phyloP scores from a whole-genome alignment of 2,888 invertebrate genomes.

The Drosophila percnosoma region DNA sequence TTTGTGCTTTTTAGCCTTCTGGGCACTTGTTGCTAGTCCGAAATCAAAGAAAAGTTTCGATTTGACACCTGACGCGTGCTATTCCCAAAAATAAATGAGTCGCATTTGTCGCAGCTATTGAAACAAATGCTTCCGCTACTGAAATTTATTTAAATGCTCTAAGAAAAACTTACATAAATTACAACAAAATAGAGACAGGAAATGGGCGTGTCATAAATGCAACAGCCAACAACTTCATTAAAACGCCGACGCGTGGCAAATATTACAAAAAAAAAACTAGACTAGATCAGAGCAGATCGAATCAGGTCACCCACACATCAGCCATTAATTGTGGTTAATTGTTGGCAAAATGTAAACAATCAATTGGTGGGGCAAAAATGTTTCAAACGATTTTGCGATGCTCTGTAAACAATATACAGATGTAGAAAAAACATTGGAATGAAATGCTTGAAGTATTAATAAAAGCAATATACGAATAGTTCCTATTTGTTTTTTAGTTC shows the following conservation, averaged over 20 bases:
- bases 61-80: conserved; percentile 64
- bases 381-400: background rate
- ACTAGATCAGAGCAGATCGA: conserved; percentile 48
- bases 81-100: conserved; percentile 13
- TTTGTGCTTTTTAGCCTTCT: conserved; percentile 19
- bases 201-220: conserved; percentile 60
- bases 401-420: background rate
- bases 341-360: conserved; percentile 37
- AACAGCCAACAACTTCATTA: conserved; percentile 48
- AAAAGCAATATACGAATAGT: background rate
- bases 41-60: conserved; percentile 5
- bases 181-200: conserved; percentile 45
- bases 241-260: conserved; percentile 66
- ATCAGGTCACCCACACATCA: conserved; percentile 40
- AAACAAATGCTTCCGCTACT: conserved; percentile 67
- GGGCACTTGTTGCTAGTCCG: conserved; percentile 61
- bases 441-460: background rate
- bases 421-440: background rate
- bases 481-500: too few relatives aligned
- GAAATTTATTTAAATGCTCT: conserved; percentile 46
- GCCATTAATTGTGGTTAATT: conserved; percentile 57
- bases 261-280: conserved; percentile 10
- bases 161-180: conserved; percentile 47
- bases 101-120: conserved; percentile 29
- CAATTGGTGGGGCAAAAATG: conserved; percentile 6